These are phyloP conservation scores for Meiosimyza decipiens DNA, from an alignment of 2,888 invertebrate species.

Conservation along the genomic window DNA sequence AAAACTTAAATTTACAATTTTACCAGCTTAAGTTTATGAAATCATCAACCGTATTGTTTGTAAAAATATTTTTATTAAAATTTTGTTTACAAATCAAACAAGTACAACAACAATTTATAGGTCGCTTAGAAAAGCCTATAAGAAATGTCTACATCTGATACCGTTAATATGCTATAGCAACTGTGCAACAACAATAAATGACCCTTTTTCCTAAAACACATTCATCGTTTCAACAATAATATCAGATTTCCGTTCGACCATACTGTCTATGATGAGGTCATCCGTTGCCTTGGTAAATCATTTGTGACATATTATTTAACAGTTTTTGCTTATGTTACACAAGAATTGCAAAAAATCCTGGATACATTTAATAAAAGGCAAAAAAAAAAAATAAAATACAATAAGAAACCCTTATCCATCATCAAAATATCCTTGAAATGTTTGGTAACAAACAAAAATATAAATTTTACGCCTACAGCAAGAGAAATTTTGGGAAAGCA, in stretches of 20 bases:
- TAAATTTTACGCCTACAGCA: not conserved
- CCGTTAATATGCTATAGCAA: not conserved
- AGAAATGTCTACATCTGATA: no score
- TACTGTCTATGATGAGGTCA: constrained; percentile 2
- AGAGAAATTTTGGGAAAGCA: constrained; percentile 6
- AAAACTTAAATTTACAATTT: no score
- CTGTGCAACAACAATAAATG: not conserved
- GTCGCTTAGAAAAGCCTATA: no score
- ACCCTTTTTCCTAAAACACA: not conserved
- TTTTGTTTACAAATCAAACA: no score
- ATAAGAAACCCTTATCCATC: not conserved
- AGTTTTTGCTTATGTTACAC: no score
- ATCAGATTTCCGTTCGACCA: not conserved
- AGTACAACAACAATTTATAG: no score
- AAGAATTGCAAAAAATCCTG: not conserved
- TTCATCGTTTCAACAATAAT: not conserved
- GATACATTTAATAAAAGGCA: not conserved
- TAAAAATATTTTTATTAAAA: no score
- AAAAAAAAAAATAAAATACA: no score
- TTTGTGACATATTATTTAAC: constrained; percentile 6
- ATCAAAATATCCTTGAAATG: constrained; percentile 1
- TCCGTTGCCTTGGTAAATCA: constrained; percentile 1
- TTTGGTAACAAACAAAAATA: not conserved
- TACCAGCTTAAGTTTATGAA: no score
- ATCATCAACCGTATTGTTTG: no score